Percentiles rank a stretch among this genome's conserved stretches.
These are phyloP conservation scores for Rhodinocichla rosea DNA, from an alignment of 2,113 vertebrate species.

Conservation along the genomic window DNA sequence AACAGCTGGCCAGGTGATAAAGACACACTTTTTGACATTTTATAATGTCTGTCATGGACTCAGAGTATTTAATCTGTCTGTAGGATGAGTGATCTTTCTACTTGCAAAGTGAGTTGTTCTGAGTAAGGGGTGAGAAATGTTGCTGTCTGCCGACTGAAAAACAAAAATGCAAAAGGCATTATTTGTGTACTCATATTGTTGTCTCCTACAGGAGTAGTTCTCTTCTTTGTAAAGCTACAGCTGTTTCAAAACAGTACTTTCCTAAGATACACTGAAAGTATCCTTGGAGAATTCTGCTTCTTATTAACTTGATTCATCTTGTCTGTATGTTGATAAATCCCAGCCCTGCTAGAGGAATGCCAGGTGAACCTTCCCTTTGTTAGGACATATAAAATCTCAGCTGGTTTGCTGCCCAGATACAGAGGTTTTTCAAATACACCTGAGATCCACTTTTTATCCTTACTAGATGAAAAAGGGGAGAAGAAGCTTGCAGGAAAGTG, in stretches of 20 bases:
- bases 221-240: not conserved
- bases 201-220: not conserved
- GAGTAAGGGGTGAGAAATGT: not conserved
- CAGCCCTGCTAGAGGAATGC: not conserved
- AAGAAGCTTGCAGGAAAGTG: not conserved
- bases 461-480: not conserved
- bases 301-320: constrained; percentile 22
- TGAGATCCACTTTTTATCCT: not conserved
- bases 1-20: not conserved
- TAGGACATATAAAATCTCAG: not conserved
- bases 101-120: not conserved
- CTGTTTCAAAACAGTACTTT: constrained; percentile 5
- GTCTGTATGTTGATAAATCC: not conserved
- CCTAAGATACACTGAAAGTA: constrained; percentile 25
- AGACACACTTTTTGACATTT: not conserved
- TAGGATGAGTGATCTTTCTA: not conserved
- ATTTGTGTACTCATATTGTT: not conserved
- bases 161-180: not conserved
- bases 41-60: not conserved
- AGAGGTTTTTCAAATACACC: not conserved
- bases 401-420: not conserved
- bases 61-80: not conserved
- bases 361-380: not conserved
- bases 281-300: constrained; percentile 14
- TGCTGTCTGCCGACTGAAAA: not conserved